Evolutionary conservation across 2,113 vertebrate species (phyloP), one percentile per base, ranked within the genome.

Genomic region (Catharus minimus): DNA sequence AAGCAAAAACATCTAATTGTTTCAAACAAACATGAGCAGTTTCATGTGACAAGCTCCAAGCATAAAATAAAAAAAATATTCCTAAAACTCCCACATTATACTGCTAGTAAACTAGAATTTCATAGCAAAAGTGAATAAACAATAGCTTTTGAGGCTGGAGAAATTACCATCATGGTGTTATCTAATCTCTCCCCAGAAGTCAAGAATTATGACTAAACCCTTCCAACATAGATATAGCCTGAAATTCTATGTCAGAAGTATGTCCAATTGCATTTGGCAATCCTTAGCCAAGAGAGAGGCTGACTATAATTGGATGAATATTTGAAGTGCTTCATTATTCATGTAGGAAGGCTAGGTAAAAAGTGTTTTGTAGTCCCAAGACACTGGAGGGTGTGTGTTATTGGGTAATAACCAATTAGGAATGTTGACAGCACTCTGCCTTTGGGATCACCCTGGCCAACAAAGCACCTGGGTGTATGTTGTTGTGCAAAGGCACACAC

Each of bases 311-410:
- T 87, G 94, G 86, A 85, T 87, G 81, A 96, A 56, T 71, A 95
- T 95, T 94, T 91, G 74, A 92, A 87, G 84, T 60, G 60, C 53
- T 96, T 76, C 82, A 92, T 95, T 95, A 95, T 94, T 95, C 89
- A 92, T 85, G 95, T 93, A 92, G 71, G 67, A 92, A 95, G 95
- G 94, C 84, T 94, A 96, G 89, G 89, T 85, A 92, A 86, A 95
- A 95, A 95, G 65, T 88, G 68, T 95, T 92, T 95, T 92, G 83
- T 67, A 89, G 91, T 90, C 96, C 94, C 90, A 95, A 95, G 96
- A 94, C 91, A 92, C 95, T 95, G 32, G 60, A 57, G 53, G 96
- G 94, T 85, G 86, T 95, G 94, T 18, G 67, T 75, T 91, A 88
- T 95, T 96, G 94, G 87, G 94, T 90, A 96, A 97, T 86, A 74